Base-by-base conservation (phyloP, 1,140 invertebrate genomes). In the Hycleus phaleratus region DNA sequence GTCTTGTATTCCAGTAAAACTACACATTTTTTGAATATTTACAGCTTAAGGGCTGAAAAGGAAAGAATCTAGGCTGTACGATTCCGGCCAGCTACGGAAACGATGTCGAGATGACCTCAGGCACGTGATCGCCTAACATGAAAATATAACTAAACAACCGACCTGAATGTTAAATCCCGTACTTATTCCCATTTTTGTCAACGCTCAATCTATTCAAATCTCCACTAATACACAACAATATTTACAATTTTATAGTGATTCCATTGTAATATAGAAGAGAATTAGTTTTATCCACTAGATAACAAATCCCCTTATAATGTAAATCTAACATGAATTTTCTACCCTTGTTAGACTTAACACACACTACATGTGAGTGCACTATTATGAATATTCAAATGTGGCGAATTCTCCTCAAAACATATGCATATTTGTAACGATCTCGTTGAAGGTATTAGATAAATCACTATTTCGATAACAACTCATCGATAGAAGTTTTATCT, bases 51-150 rank as follows among this genome's bases (percentile, higher is more conserved):
- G 7, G 32, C 4, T 32, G 7, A 7, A 32, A 7, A 32, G 32
- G 38, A 26, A 25, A 26, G 38, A 56, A 12, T 44, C 48, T 44
- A 47, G 56, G 49, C 49, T 52, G 49, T 32, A 52, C 56, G 52
- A 58, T 58, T 58, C 56, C 56, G 56, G 56, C 48, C 56, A 58
- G 56, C 50, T 52, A 43, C 56, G 56, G 56, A 51, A 58, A 58
- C 56, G 56, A 58, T 53, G 56, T 46, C 49, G 56, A 53, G 56
- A 58, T 58, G 56, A 50, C 50, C 49, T 49, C 44, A 50, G 56
- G 56, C 50, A 58, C 56, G 56, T 58, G 56, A 58, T 53, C 49
- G 52, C 51, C 56, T 58, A 49, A 58, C 49, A 52, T 52, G 56
- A 49, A 58, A 58, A 58, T 58, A 58, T 58, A 58, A 58, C 49